Evolutionary conservation across 2,797 vertebrate genomes (phyloP).

Genomic region (Acomys russatus): DNA sequence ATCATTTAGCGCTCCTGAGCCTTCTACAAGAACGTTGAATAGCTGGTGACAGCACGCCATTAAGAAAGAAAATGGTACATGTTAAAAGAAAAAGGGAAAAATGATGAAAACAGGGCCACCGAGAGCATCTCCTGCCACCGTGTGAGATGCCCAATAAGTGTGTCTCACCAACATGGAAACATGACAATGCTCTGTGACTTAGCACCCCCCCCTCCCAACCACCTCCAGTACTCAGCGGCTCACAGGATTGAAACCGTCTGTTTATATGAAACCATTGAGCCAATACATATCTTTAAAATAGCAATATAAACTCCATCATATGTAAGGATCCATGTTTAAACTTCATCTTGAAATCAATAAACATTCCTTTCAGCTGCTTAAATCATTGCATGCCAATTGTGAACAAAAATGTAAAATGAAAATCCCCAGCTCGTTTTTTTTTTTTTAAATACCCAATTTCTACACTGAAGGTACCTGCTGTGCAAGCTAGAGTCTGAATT

Average conservation of each 20-base stretch:
- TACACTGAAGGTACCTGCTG: constrained; percentile 62
- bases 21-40: neutral
- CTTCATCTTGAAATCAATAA: constrained; percentile 76
- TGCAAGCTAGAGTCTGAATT: constrained; percentile 74
- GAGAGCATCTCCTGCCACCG: neutral
- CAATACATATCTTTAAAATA: constrained; percentile 76
- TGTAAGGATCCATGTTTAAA: constrained; percentile 78
- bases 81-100: neutral
- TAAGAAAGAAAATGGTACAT: constrained; percentile 52
- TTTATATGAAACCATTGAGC: constrained; percentile 75
- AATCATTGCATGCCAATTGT: constrained; percentile 81
- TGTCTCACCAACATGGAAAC: neutral
- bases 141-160: neutral
- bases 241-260: constrained; percentile 63
- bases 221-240: neutral
- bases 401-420: constrained; percentile 71
- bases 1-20: neutral
- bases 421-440: constrained; percentile 67
- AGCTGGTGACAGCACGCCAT: neutral
- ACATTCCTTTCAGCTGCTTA: constrained; percentile 77
- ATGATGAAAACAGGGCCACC: neutral
- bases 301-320: constrained; percentile 77
- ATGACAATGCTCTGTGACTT: neutral
- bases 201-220: neutral
- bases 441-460: constrained; percentile 73